These are phyloP conservation scores for Pangasius macronema DNA, from an alignment of 2,797 vertebrate species.

Conservation along the genomic window DNA sequence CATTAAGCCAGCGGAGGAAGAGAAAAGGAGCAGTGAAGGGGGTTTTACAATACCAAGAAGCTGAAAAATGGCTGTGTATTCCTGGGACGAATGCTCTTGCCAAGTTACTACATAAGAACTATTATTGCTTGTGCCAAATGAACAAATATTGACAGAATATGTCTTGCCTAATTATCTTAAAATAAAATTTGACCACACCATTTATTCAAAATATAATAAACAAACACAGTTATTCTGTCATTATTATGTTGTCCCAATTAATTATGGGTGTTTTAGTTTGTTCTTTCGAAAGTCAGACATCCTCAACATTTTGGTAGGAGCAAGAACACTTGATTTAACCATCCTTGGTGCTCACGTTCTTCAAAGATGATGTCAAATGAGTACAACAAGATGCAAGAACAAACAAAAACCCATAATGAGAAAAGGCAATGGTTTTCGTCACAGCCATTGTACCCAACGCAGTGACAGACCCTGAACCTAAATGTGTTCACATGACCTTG, in stretches of 20 bases:
- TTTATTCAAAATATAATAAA: not conserved
- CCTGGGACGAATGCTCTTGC: not conserved
- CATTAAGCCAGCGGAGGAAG: slow-evolving; percentile 75
- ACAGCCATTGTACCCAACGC: slow-evolving; percentile 60
- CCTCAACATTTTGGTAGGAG: not conserved
- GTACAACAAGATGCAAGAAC: not conserved
- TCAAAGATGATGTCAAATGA: not conserved
- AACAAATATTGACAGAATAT: not conserved
- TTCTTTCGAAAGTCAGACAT: not conserved
- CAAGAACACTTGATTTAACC: not conserved
- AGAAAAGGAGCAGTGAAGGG: not conserved
- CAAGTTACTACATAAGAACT: not conserved
- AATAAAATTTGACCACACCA: not conserved
- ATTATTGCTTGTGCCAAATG: not conserved
- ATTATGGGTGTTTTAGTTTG: not conserved
- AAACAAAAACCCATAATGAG: slow-evolving; percentile 47
- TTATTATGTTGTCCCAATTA: not conserved
- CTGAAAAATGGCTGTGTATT: not conserved
- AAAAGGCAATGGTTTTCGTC: slow-evolving; percentile 74
- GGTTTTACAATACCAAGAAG: not conserved
- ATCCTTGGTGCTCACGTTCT: not conserved
- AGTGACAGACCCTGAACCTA: slow-evolving; percentile 69
- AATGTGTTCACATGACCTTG: slow-evolving; percentile 70
- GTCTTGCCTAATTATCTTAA: not conserved
- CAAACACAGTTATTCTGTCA: no score